phyloP scores from a whole-genome alignment of 2,888 invertebrate species.

The Nephrotoma flavescens region DNA sequence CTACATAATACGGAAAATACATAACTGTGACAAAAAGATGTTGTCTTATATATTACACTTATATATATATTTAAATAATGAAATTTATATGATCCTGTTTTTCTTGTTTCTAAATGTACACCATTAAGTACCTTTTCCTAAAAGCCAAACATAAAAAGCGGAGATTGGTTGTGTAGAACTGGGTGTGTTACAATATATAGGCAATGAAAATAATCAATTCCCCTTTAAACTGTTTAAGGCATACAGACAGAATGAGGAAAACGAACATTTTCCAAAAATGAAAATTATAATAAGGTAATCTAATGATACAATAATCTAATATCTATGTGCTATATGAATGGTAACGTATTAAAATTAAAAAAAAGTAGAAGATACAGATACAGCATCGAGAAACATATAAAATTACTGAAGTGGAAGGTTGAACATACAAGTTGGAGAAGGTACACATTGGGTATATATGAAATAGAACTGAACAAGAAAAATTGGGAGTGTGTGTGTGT shows the following conservation, averaged over 20 bases:
- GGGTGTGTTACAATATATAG: too few relatives aligned
- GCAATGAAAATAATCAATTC: not conserved
- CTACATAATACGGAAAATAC: not conserved
- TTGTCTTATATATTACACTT: not conserved
- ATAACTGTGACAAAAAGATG: not conserved
- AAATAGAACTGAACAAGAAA: not conserved
- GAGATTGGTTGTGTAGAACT: not conserved
- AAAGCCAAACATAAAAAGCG: not conserved
- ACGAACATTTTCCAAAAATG: not conserved
- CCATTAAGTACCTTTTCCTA: not conserved
- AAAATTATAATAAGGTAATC: not conserved
- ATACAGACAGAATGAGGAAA: not conserved
- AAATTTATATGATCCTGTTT: not conserved
- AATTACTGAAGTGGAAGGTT: not conserved
- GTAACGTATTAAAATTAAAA: too few relatives aligned
- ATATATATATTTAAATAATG: not conserved
- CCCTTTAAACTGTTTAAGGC: not conserved
- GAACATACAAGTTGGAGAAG: not conserved
- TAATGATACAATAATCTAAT: not conserved
- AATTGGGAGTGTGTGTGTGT: too few relatives aligned
- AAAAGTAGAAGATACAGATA: not conserved
- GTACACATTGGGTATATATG: not conserved
- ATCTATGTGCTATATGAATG: not conserved
- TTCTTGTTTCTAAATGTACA: not conserved
- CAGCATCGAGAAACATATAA: not conserved